Base-by-base conservation (phyloP, 2,888 invertebrate genomes). In the Amphipyra tragopoginis region DNA sequence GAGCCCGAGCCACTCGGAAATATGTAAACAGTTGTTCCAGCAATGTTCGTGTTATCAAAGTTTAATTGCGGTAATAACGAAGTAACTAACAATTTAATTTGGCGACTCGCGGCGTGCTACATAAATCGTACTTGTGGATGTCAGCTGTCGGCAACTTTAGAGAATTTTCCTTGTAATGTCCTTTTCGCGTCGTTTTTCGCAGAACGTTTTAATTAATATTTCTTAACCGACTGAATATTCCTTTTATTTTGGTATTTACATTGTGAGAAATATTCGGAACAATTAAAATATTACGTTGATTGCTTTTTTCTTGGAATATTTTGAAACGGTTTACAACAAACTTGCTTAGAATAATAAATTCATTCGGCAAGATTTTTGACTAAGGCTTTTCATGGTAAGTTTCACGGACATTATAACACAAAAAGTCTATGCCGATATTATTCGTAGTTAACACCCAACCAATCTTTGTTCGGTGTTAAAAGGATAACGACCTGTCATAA, bases 71-170 rank as follows among this genome's bases (percentile, higher is more conserved):
- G 93, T 85, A 90, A 91, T 93, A 92, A 90, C 90, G 87, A 87
- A 91, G 86, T 86, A 89, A 91, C 85, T 90, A 91, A 90, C 91
- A 90, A 87, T 92, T 93, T 91, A 92, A 91, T 93, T 93, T 90
- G 87, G 87, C 84, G 86, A 86, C 87, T 88, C 84, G 83, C 78
- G 77, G 85, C 83, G 83, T 81, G 87, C 88, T 86, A 87, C 90
- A 92, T 94, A 93, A 94, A 93, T 93, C 86, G 87, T 91, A 91
- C 92, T 93, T 90, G 88, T 87, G 86, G 91, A 92, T 93, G 94
- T 93, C 94, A 93, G 91, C 91, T 92, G 93, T 93, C 93, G 90
- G 80, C 87, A 93, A 93, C 89, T 93, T 92, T 86, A 75, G 86
- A 81, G 83, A 92, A 90, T 90, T 92, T 91, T 90, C 91, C 90